Conservation (phyloP, 2,888 invertebrate genomes). For the Glyphotaelius pellucidus region DNA sequence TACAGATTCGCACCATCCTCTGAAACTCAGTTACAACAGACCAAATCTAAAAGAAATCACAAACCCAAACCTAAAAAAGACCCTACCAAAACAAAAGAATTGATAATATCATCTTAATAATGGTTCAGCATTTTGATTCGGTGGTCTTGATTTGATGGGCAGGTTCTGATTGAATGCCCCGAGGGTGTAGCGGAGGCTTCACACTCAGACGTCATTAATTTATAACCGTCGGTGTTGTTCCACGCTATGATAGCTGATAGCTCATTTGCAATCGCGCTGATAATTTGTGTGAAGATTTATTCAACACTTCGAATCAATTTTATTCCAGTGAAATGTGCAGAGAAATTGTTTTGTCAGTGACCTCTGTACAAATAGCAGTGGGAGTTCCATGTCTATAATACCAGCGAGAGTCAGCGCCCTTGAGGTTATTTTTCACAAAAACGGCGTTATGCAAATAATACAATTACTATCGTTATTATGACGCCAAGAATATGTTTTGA, state of each 20-base stretch:
- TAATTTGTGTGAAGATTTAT: constrained; percentile 57
- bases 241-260: constrained; percentile 34
- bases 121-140: not conserved
- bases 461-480: too few relatives aligned
- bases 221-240: constrained; percentile 51
- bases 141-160: not conserved
- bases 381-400: not conserved
- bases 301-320: constrained; percentile 24
- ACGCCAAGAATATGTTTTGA: too few relatives aligned
- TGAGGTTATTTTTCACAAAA: too few relatives aligned
- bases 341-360: not conserved
- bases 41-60: not conserved
- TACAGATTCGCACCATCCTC: constrained; percentile 64
- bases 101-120: not conserved
- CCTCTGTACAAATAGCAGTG: not conserved
- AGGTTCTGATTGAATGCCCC: constrained; percentile 9
- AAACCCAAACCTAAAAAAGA: not conserved
- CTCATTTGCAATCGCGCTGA: constrained; percentile 48
- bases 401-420: too few relatives aligned
- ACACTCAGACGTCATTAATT: constrained; percentile 63
- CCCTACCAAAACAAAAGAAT: not conserved
- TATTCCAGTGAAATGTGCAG: not conserved
- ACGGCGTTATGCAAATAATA: too few relatives aligned
- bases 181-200: constrained; percentile 53
- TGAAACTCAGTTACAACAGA: not conserved